A percentile compares a stretch with the other conserved stretches of the same genome.
Conservation (phyloP, 37 sponge, comb jelly and placozoan species). For the Spongilla lacustris region DNA sequence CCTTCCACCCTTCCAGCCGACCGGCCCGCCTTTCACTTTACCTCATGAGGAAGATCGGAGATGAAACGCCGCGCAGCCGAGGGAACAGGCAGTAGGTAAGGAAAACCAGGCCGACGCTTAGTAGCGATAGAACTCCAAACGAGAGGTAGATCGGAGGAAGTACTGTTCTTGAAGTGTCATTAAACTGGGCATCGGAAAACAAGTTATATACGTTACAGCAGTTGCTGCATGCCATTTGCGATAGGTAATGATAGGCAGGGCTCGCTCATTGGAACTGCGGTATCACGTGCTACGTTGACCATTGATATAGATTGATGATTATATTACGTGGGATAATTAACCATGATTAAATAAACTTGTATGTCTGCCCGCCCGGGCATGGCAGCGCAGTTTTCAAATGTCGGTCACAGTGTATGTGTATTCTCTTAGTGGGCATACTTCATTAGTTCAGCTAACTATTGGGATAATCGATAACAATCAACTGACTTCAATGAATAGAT, state of each 20-base stretch:
- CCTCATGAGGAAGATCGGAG: constrained; percentile 71
- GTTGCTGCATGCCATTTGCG: background rate
- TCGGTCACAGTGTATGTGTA: too few relatives aligned
- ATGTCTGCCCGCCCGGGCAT: too few relatives aligned
- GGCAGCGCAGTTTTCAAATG: too few relatives aligned
- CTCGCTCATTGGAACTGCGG: background rate
- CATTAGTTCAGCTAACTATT: too few relatives aligned
- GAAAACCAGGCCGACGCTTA: constrained; percentile 65
- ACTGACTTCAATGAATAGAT: too few relatives aligned
- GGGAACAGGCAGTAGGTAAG: constrained; percentile 64
- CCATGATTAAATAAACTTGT: too few relatives aligned
- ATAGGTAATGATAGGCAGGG: background rate
- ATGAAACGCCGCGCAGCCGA: constrained; percentile 60
- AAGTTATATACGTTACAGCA: background rate
- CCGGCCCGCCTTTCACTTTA: constrained; percentile 8
- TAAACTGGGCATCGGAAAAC: background rate
- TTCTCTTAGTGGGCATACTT: too few relatives aligned
- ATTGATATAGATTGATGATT: too few relatives aligned
- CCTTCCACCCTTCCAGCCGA: too few relatives aligned
- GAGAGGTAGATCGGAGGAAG: constrained; percentile 40
- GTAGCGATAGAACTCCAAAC: constrained; percentile 52
- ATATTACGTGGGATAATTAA: too few relatives aligned
- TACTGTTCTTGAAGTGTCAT: background rate
- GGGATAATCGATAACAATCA: too few relatives aligned
- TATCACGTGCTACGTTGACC: background rate